These are phyloP conservation scores for Ephialtes manifestator DNA, from an alignment of 2,888 invertebrate genomes.

Conservation along the genomic window DNA sequence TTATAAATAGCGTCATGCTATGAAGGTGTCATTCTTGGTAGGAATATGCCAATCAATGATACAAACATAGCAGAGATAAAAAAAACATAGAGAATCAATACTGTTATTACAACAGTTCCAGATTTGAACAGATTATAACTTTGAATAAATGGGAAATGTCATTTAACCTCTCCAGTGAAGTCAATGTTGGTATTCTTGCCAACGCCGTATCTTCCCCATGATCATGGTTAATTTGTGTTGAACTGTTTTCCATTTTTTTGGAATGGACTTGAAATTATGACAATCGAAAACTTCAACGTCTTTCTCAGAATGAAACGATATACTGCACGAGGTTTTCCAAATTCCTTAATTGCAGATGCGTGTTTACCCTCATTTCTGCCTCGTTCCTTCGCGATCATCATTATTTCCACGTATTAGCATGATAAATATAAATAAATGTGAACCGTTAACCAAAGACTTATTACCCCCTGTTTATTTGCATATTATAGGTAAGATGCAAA, in stretches of 20 bases:
- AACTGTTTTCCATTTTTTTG: too few relatives aligned
- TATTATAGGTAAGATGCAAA: conserved; percentile 37
- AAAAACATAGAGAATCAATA: too few relatives aligned
- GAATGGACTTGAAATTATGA: neutral
- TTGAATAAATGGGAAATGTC: too few relatives aligned
- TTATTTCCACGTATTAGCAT: neutral
- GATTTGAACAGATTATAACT: too few relatives aligned
- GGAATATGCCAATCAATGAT: neutral
- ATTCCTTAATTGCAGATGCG: neutral
- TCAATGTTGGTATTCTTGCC: too few relatives aligned
- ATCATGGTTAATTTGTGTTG: too few relatives aligned
- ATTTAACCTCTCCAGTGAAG: too few relatives aligned
- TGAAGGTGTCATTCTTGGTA: neutral
- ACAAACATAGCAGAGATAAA: too few relatives aligned
- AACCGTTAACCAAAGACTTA: conserved; percentile 28
- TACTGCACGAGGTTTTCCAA: neutral
- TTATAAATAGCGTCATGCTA: neutral
- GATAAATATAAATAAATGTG: conserved; percentile 23
- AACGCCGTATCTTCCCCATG: too few relatives aligned
- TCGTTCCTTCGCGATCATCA: neutral
- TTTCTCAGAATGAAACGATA: neutral
- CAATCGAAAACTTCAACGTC: neutral
- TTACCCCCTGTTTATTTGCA: conserved; percentile 42
- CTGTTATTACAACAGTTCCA: neutral
- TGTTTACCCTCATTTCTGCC: neutral